A percentile compares a stretch with the other conserved stretches of the same genome.
phyloP scores from a whole-genome alignment of 2,797 vertebrate genomes.

The Philypnodon macrostomus region DNA sequence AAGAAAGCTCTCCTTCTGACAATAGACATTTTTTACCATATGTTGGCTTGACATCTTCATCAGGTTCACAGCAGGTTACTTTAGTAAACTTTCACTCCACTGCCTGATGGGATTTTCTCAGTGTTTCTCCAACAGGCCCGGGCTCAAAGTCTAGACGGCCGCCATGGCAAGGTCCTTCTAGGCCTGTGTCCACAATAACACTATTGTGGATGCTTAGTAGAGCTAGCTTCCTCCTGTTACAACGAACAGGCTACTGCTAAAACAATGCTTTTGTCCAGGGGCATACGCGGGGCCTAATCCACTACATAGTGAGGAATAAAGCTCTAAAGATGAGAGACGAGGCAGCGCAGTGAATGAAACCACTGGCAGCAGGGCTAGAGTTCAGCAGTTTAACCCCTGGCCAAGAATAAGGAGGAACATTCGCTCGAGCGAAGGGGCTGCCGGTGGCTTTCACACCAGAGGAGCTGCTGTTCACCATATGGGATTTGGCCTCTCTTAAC shows the following conservation, averaged over 20 bases:
- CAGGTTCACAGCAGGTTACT: conserved; percentile 96
- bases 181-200: conserved; percentile 83
- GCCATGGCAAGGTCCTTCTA: conserved; percentile 73
- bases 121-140: conserved; percentile 77
- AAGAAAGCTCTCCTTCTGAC: conserved; percentile 84
- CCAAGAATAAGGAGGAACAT: conserved; percentile 79
- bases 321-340: conserved; percentile 74
- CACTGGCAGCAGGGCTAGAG: conserved; percentile 87
- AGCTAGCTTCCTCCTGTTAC: conserved; percentile 88
- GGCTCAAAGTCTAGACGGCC: conserved; percentile 88
- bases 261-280: conserved; percentile 88
- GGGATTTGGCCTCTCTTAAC: conserved; percentile 77
- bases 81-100: conserved; percentile 97
- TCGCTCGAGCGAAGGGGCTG: conserved; percentile 66
- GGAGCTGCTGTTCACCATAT: conserved; percentile 76
- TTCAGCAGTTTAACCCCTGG: conserved; percentile 98
- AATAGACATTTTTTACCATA: conserved; percentile 92
- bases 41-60: conserved; percentile 98
- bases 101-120: conserved; percentile 98
- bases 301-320: conserved; percentile 85
- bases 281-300: conserved; percentile 85
- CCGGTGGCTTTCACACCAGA: conserved; percentile 76
- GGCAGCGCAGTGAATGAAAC: conserved; percentile 74
- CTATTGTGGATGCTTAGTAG: conserved; percentile 88
- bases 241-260: conserved; percentile 81